Base-by-base conservation (phyloP, 2,888 invertebrate species). In the Monochamus alternatus region DNA sequence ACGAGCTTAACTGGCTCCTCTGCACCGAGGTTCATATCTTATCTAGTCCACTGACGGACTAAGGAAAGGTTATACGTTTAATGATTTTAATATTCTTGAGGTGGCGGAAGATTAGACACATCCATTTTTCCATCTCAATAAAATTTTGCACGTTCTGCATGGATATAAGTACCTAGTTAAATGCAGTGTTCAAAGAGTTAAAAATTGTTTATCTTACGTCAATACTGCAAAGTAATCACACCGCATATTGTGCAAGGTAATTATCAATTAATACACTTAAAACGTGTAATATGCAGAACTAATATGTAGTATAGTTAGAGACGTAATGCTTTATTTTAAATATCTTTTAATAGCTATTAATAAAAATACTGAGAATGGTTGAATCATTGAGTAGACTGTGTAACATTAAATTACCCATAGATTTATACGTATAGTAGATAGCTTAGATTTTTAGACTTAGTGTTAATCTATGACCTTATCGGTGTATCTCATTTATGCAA, bases 381-480 rank as follows among this genome's bases (percentile, higher is more conserved):
- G 43, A 38, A 2, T 14, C 43, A 43, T 43, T 14, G 14, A 14
- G n/a, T 63, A 43, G 14, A 43, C 32, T 32, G 43, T 66, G n/a
- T 12, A 66, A 14, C 31, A 66, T 55, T 66, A 65, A 51, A 32
- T 55, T 44, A 22, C 32, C 55, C 67, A 66, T 66, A 55, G 32
- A 58, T 70, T 71, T 73, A 14, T 14, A 73, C 67, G 64, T 72
- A 69, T 73, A 74, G 47, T 60, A 38, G 47, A 8, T 69, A 32
- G 58, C 60, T 59, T 47, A 60, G 69, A 60, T 60, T 69, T 47
- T 44, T 47, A 68, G 68, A 38, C 52, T 30, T 67, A 58, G 44
- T 68, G 68, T 68, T 68, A 58, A 55, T 74, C 71, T 74, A 60
- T 74, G 77, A 77, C 77, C 77, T 77, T 77, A 77, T 72, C 67